phyloP scores from a whole-genome alignment of 2,113 vertebrate species.

The Oryzias javanicus region DNA sequence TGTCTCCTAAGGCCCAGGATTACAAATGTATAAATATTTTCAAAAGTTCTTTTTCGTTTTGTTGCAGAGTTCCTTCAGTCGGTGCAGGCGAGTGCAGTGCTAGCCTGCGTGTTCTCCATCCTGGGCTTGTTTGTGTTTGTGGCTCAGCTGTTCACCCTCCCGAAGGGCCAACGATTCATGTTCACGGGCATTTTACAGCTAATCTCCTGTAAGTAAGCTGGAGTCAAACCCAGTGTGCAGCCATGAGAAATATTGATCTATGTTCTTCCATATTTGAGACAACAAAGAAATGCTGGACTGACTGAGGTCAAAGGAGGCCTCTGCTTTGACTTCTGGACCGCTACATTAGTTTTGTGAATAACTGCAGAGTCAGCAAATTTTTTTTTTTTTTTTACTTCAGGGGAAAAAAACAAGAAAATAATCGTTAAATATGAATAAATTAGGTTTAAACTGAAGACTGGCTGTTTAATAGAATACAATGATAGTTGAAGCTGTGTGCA shows the following conservation, averaged over 20 bases:
- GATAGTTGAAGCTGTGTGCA: too few relatives aligned
- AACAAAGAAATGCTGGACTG: not conserved
- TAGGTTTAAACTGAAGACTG: not conserved
- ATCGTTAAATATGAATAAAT: not conserved
- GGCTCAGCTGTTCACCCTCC: conserved; percentile 92
- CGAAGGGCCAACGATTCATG: conserved; percentile 93
- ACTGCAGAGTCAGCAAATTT: too few relatives aligned
- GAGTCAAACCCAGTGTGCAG: conserved; percentile 16
- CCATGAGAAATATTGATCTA: conserved; percentile 2
- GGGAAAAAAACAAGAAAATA: not conserved
- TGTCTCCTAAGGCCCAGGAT: too few relatives aligned
- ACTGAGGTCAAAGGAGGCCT: not conserved
- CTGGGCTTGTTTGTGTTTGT: conserved; percentile 86
- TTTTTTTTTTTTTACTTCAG: too few relatives aligned
- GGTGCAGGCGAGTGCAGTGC: conserved; percentile 88
- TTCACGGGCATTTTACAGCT: conserved; percentile 88
- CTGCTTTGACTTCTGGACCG: too few relatives aligned
- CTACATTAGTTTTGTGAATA: too few relatives aligned
- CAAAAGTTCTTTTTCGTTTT: not conserved
- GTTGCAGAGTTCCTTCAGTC: conserved; percentile 82
- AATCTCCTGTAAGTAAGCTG: conserved; percentile 82
- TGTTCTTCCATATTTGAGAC: not conserved
- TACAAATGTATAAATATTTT: too few relatives aligned
- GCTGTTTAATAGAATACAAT: too few relatives aligned
- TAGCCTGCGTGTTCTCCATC: conserved; percentile 90